These are phyloP conservation scores for Nymphalis c-album DNA, from an alignment of 2,888 invertebrate species.

Conservation along the genomic window DNA sequence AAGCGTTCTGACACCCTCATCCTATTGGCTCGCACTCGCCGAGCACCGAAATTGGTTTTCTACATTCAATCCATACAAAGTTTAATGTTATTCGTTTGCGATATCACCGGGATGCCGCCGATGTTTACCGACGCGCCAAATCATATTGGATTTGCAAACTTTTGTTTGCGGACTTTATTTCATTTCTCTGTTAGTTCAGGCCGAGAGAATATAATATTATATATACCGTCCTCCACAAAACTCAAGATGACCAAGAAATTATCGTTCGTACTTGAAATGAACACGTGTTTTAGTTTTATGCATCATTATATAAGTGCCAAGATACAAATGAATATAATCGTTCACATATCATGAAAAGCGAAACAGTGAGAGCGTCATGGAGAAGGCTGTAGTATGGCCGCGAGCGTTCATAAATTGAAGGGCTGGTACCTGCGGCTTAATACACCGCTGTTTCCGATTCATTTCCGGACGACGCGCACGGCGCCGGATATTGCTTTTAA, in stretches of 20 bases:
- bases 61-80: constrained; percentile 83
- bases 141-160: constrained; percentile 82
- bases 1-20: constrained; percentile 83
- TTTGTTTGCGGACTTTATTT: constrained; percentile 82
- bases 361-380: constrained; percentile 49
- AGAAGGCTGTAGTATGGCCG: constrained; percentile 64
- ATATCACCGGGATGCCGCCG: constrained; percentile 81
- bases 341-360: constrained; percentile 64
- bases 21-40: constrained; percentile 81
- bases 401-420: constrained; percentile 81
- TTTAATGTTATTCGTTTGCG: constrained; percentile 82
- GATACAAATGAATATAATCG: constrained; percentile 67
- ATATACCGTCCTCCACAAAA: constrained; percentile 42
- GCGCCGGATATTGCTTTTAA: constrained; percentile 83
- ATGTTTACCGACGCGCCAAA: constrained; percentile 81
- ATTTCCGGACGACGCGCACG: constrained; percentile 81
- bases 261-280: background rate
- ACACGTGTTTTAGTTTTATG: background rate
- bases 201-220: constrained; percentile 76
- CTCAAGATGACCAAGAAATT: constrained; percentile 25
- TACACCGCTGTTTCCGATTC: constrained; percentile 82
- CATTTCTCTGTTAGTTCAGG: constrained; percentile 79
- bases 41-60: constrained; percentile 82
- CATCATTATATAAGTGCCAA: constrained; percentile 15
- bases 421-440: constrained; percentile 82